A percentile compares a stretch with the other conserved stretches of the same genome.
These are phyloP conservation scores for Cerastis leucographa DNA, from an alignment of 2,888 invertebrate species.

Conservation along the genomic window DNA sequence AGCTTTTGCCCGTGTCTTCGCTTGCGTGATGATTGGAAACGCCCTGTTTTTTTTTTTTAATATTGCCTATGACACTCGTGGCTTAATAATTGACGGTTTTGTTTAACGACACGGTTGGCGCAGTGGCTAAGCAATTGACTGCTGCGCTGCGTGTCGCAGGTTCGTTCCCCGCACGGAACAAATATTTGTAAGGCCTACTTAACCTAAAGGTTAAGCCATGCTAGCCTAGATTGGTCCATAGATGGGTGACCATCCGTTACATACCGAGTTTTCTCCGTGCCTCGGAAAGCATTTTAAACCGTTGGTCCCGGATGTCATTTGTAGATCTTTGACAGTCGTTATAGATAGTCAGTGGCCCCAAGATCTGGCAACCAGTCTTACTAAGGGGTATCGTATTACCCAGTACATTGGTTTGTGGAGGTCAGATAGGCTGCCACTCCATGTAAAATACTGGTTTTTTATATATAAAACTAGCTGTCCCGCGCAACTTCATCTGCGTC, in stretches of 20 bases:
- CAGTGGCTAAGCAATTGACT: too few species aligned
- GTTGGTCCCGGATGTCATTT: neutral
- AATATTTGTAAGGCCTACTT: too few species aligned
- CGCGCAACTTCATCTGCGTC: too few species aligned
- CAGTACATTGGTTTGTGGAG: neutral
- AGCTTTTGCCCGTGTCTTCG: neutral
- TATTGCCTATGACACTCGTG: neutral
- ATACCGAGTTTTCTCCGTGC: neutral
- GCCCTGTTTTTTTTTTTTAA: neutral
- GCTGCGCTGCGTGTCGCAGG: too few species aligned
- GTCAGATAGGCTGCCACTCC: neutral
- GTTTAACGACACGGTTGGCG: too few species aligned
- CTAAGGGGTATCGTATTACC: neutral
- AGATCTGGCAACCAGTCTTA: neutral
- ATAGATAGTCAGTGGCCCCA: neutral
- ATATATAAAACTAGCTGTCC: too few species aligned
- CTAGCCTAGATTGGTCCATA: neutral
- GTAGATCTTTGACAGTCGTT: neutral
- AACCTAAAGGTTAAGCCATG: neutral
- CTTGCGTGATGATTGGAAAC: neutral
- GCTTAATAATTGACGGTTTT: too few species aligned
- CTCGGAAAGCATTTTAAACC: neutral
- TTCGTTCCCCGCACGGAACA: too few species aligned
- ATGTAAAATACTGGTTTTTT: neutral
- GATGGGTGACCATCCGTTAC: neutral